These are phyloP conservation scores for Calameuta pallipes DNA, from an alignment of 2,888 invertebrate species.

Conservation along the genomic window DNA sequence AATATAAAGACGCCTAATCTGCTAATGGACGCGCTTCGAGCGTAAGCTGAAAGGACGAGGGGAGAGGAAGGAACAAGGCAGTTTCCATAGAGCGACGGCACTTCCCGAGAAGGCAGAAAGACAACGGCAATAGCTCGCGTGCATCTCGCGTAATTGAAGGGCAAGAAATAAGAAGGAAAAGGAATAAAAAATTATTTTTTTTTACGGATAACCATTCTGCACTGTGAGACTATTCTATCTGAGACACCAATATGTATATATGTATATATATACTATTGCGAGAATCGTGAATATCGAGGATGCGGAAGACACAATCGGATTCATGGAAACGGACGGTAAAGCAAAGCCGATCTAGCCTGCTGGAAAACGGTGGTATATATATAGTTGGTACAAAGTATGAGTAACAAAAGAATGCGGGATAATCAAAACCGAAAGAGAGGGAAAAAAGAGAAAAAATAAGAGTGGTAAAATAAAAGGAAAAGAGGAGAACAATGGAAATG, in stretches of 20 bases:
- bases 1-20: background rate
- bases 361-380: background rate
- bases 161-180: background rate
- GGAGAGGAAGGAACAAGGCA: background rate
- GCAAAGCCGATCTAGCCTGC: conserved; percentile 30
- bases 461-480: background rate
- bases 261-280: background rate
- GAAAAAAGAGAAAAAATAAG: background rate
- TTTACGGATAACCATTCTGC: background rate
- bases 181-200: background rate
- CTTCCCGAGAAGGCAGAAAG: background rate
- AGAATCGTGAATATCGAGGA: background rate
- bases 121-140: background rate
- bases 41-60: background rate
- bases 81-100: background rate
- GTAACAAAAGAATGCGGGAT: background rate
- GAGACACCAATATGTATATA: background rate
- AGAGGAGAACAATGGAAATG: too few species aligned
- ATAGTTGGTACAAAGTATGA: background rate
- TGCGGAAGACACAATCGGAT: conserved; percentile 4
- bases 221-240: background rate
- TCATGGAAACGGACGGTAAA: conserved; percentile 35
- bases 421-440: background rate
- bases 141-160: background rate
- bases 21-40: background rate